Evolutionary conservation across 1,140 invertebrate genomes (phyloP), one percentile per base, ranked within the genome.

Genomic region (Zophobas atratus): DNA sequence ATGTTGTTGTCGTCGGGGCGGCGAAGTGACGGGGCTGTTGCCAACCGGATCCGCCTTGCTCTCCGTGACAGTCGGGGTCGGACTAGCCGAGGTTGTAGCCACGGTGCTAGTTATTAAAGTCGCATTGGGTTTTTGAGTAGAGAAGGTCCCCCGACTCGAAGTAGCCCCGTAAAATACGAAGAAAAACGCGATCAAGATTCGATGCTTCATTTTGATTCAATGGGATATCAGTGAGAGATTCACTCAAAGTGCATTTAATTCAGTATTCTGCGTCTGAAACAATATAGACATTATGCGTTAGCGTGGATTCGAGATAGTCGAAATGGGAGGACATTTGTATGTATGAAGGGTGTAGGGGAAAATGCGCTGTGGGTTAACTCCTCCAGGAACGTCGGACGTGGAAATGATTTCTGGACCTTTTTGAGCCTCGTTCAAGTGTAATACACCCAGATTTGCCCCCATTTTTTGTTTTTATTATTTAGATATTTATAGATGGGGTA

Each of bases 1-100:
- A 73, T 51, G 67, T 77, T 36, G 80, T 75, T 35, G 70, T 48
- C 51, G 70, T 51, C 53, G 79, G 51, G 67, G 6, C 38, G 53
- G n/a, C 2, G 60, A 57, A 55, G 76, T 53, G 55, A 75, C 38
- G 36, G 63, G 36, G 73, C 49, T 73, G 60, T 67, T 67, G 20
- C 38, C 71, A 73, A 56, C 71, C 55, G 36, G 35, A 56, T 56
- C 38, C 32, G 71, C 39, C 39, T 43, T 55, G 38, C 55, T 55
- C 39, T 67, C 60, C n/a, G 60, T 67, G 60, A 55, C 75, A 33
- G 8, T 56, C 46, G 53, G 41, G 46, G 48, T 71, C 33, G 49
- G 20, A 41, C 8, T 75, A 39, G 38, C 39, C 32, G 53, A 43
- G 36, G 43, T 53, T 57, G 72, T 57, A 5, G 49, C 32, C 20